Conservation (phyloP, 2,113 vertebrate species). For the Heloderma charlesbogerti region DNA sequence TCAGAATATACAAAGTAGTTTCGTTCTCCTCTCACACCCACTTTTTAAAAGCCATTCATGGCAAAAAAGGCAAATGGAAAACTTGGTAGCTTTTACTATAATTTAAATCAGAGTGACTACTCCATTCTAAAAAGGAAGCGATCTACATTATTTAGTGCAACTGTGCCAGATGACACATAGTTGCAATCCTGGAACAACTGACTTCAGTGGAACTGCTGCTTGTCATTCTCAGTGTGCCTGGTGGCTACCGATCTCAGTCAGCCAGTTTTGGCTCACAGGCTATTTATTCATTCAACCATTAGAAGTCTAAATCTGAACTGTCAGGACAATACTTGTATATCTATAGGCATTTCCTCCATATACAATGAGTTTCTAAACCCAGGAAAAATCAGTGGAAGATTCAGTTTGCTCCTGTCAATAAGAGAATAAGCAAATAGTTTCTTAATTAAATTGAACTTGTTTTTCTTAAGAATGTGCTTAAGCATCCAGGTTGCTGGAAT, state of each 20-base stretch:
- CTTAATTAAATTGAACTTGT: conserved; percentile 79
- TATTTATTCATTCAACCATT: not conserved
- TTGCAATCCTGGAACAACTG: not conserved
- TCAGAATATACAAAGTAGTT: not conserved
- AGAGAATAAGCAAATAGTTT: conserved; percentile 67
- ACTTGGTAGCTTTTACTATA: not conserved
- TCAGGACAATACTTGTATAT: not conserved
- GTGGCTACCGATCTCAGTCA: not conserved
- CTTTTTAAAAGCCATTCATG: not conserved
- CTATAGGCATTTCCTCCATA: not conserved
- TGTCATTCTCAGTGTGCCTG: not conserved
- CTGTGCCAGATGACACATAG: not conserved
- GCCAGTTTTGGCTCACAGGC: not conserved
- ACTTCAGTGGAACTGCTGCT: not conserved
- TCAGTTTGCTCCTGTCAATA: conserved; percentile 45
- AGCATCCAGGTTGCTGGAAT: conserved; percentile 83
- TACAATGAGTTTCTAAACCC: conserved; percentile 41
- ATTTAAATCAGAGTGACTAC: not conserved
- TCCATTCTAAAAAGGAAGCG: not conserved
- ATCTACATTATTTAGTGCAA: not conserved
- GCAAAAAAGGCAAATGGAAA: not conserved
- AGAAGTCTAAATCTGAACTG: not conserved
- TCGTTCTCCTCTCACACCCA: not conserved
- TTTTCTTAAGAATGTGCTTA: conserved; percentile 81
- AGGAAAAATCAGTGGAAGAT: conserved; percentile 43